Evolutionary conservation across 2,888 invertebrate genomes (phyloP), one percentile per base, ranked within the genome.

Genomic region (Cantharis rustica): DNA sequence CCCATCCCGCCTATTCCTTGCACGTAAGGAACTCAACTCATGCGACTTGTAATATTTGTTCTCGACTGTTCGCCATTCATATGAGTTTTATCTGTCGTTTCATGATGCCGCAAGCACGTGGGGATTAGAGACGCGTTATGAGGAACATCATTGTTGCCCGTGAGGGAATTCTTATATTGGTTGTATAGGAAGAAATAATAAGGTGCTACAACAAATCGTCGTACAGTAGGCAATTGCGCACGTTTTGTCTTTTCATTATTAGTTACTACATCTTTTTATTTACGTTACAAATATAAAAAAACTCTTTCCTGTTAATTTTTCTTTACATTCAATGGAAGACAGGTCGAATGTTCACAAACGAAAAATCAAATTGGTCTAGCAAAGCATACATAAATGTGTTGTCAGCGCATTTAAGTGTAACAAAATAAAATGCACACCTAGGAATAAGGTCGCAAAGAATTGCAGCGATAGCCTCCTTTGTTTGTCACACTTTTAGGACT

Each of bases 21-120:
- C 88, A 88, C 88, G 88, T 88, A 88, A 88, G 88, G 85, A 87
- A 87, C 86, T 86, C 87, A 87, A 87, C 87, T 88, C 87, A 88
- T 87, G 87, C 88, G 86, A 86, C 86, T 87, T 87, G 87, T 87
- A 87, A 87, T 88, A 87, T 88, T 87, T 88, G 87, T 88, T 88
- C 86, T 87, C 86, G 88, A 88, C 89, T 89, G 84, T 83, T 86
- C 85, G 83, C 86, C 86, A 85, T 86, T 86, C 85, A 85, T 86
- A 86, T 85, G 87, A 85, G 86, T 86, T 87, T 87, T 86, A 87
- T 86, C 86, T 85, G 84, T 83, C 84, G 84, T 85, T 85, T 82
- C 83, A 83, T 84, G 86, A 84, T 85, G 86, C 85, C 85, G 84
- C 84, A 85, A 86, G 86, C 86, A 86, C 85, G 86, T 86, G 86